Base-by-base conservation (phyloP, 2,797 vertebrate genomes). In the Acomys russatus region DNA sequence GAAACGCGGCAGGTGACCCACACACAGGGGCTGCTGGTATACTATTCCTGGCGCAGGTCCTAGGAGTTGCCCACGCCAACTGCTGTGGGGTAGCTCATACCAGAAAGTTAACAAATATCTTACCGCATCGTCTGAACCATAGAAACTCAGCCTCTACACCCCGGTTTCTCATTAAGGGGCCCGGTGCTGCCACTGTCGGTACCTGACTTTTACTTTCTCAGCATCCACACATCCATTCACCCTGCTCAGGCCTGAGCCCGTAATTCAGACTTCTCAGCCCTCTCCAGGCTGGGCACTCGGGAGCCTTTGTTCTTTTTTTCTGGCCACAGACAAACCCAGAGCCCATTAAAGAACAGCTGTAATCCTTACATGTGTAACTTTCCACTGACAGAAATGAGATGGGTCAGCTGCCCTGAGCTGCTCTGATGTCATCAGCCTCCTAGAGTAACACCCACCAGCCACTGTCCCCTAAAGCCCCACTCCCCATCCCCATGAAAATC, bases 131-230 rank as follows among this genome's bases (percentile, higher is more conserved):
- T 63, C 88, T 68, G 70, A 59, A 1, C 11, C 92, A 89, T 94
- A 92, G 14, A 15, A 6, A 91, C 61, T 0, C 0, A 0, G 80
- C 94, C 92, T 84, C n/a, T 10, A 83, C 82, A 8, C 95, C 93
- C 9, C 14, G 66, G 83, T 68, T 96, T 92, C 97, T 97, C 97
- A 93, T 79, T n/a, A 61, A 68, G 3, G 3, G 51, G 35, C 78
- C 44, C 0, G 0, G 23, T 0, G 17, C 61, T 11, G 0, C 90
- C 82, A 23, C 8, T 5, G 71, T 64, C 86, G 70, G 44, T 66
- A 76, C 64, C 68, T 0, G 1, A 80, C 71, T 64, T 84, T 51
- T 56, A 68, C 25, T 61, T 77, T 78, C 79, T 92, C 23, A 2
- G 73, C 78, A 59, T 15, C 56, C 15, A 92, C 63, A 2, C 7